A percentile compares a stretch with the other conserved stretches of the same genome.
These are phyloP conservation scores for Rhinolophus ferrumequinum DNA, from an alignment of 2,113 vertebrate genomes.

Conservation along the genomic window DNA sequence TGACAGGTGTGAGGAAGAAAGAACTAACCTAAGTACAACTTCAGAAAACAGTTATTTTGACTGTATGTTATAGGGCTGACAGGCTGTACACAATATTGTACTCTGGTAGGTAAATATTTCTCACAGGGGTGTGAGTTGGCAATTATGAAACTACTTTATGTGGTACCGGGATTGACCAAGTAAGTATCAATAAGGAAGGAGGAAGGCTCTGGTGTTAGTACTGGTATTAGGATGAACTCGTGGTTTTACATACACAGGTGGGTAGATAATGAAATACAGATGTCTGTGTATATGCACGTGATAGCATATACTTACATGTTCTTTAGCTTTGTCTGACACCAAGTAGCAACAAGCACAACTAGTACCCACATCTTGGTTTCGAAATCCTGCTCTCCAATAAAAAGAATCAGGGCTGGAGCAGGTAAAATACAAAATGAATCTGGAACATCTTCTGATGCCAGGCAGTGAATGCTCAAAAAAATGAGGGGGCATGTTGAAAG, in stretches of 20 bases:
- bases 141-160: conserved; percentile 25
- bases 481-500: neutral
- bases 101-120: neutral
- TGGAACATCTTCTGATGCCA: neutral
- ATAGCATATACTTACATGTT: neutral
- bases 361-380: neutral
- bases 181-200: neutral
- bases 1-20: neutral
- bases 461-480: neutral
- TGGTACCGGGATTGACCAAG: neutral
- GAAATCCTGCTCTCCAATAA: neutral
- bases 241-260: neutral
- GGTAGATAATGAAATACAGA: neutral
- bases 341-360: neutral
- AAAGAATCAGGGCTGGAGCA: neutral
- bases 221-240: neutral
- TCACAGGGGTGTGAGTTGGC: neutral
- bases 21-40: neutral
- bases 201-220: neutral
- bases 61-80: neutral
- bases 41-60: neutral
- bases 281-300: neutral
- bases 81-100: neutral
- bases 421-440: neutral
- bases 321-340: neutral